Evolutionary conservation across 2,888 invertebrate species (phyloP).

Genomic region (Automeris io): DNA sequence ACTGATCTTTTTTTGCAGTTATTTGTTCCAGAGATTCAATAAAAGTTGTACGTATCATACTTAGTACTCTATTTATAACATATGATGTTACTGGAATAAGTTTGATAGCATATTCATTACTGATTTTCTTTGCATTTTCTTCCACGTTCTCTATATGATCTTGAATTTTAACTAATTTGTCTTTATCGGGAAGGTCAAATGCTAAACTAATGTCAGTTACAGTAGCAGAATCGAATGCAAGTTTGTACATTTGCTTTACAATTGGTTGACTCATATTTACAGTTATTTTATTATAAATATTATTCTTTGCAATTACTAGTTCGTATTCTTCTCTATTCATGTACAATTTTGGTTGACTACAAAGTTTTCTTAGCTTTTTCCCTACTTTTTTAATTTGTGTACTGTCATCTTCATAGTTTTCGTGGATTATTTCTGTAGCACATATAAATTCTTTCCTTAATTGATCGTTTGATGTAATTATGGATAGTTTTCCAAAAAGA

Average conservation of each 20-base stretch:
- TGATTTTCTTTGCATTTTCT: conserved; percentile 17
- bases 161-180: conserved; percentile 26
- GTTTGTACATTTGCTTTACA: conserved; percentile 38
- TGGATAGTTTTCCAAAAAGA: conserved; percentile 54
- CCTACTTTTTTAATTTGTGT: conserved; percentile 41
- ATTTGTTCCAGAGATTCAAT: conserved; percentile 24
- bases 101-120: conserved; percentile 32
- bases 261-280: conserved; percentile 47
- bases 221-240: conserved; percentile 24
- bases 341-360: conserved; percentile 56
- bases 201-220: conserved; percentile 35
- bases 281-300: conserved; percentile 34
- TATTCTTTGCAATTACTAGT: conserved; percentile 27
- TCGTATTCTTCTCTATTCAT: conserved; percentile 41
- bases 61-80: conserved; percentile 54
- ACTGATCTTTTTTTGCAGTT: conserved; percentile 12
- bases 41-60: conserved; percentile 35
- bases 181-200: conserved; percentile 41
- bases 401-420: conserved; percentile 32
- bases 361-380: conserved; percentile 55
- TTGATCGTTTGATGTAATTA: conserved; percentile 23
- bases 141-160: conserved; percentile 28
- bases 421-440: conserved; percentile 23
- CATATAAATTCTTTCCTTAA: conserved; percentile 25
- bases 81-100: conserved; percentile 78